Conservation (phyloP, 1,140 invertebrate genomes). For the Dysdera silvatica region DNA sequence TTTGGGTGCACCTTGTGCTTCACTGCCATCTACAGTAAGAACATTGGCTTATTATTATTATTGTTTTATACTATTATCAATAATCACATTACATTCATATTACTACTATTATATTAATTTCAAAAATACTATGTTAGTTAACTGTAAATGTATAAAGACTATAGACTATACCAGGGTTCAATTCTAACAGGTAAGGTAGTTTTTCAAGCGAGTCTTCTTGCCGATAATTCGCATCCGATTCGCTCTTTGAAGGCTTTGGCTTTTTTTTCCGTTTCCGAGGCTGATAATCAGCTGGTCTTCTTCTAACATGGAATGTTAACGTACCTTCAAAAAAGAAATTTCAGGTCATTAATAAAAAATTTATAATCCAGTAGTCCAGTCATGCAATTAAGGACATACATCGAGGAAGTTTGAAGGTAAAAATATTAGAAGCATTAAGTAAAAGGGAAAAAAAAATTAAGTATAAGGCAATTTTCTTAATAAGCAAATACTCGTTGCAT, state of each 20-base stretch:
- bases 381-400: too few species aligned
- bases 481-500: too few species aligned
- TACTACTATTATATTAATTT: not conserved
- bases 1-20: conserved; percentile 51
- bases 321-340: conserved; percentile 56
- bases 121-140: not conserved
- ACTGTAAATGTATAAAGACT: conserved; percentile 3
- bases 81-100: not conserved
- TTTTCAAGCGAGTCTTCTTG: conserved; percentile 49
- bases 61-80: not conserved
- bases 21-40: conserved; percentile 52
- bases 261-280: conserved; percentile 86
- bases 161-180: conserved; percentile 48
- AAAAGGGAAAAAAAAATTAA: too few species aligned
- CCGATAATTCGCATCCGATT: conserved; percentile 48
- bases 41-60: not conserved
- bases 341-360: too few species aligned
- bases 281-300: conserved; percentile 78
- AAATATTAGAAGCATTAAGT: too few species aligned
- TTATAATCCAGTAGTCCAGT: too few species aligned
- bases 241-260: conserved; percentile 49
- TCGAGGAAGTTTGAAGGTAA: too few species aligned
- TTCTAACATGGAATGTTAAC: conserved; percentile 87
- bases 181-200: conserved; percentile 54
- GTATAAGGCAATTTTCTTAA: too few species aligned